phyloP scores from a whole-genome alignment of 2,113 vertebrate species.

The Erinaceus europaeus region DNA sequence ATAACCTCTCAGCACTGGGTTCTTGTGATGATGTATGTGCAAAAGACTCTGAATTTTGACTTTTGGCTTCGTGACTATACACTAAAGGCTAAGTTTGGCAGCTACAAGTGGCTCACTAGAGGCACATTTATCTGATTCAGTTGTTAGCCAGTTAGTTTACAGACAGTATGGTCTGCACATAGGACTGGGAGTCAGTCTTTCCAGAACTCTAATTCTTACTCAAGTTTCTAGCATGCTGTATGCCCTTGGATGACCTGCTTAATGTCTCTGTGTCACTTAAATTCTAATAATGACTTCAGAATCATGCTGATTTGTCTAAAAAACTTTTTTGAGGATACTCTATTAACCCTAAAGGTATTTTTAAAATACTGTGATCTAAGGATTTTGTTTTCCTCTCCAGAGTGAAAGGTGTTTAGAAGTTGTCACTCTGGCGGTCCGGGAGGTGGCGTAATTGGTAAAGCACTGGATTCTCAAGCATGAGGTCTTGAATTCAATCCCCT shows the following conservation, averaged over 20 bases:
- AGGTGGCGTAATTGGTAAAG: too few species aligned
- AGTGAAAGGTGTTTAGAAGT: neutral
- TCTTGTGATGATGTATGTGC: neutral
- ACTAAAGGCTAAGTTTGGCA: constrained; percentile 39
- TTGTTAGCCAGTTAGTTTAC: constrained; percentile 33
- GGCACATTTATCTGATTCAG: constrained; percentile 41
- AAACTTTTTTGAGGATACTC: neutral
- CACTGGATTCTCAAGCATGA: too few species aligned
- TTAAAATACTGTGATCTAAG: constrained; percentile 4
- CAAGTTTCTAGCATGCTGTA: neutral
- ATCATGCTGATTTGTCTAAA: neutral
- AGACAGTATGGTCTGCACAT: neutral
- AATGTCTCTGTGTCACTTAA: neutral
- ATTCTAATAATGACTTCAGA: neutral
- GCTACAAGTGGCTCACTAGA: neutral
- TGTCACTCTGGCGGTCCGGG: neutral
- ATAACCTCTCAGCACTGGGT: neutral
- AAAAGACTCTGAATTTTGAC: constrained; percentile 21
- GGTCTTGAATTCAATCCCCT: too few species aligned
- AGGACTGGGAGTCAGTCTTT: neutral
- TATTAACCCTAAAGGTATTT: neutral
- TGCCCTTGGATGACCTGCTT: neutral
- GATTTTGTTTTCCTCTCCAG: neutral
- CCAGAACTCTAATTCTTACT: neutral
- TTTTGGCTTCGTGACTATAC: neutral